These are phyloP conservation scores for Bubo scandiacus DNA, from an alignment of 2,113 vertebrate species.

Conservation along the genomic window DNA sequence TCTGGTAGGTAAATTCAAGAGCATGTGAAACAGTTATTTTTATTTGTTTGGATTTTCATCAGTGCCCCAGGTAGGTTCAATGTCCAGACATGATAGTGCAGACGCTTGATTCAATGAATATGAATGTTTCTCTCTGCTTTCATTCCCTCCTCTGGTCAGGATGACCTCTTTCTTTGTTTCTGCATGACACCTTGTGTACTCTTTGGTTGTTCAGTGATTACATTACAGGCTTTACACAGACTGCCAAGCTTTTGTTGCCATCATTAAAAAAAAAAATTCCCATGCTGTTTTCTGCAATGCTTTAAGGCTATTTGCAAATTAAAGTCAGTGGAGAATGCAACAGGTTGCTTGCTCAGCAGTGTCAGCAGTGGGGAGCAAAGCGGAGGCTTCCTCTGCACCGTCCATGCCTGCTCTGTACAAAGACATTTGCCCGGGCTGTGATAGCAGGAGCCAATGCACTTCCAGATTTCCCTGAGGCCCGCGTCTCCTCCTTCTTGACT, in stretches of 20 bases:
- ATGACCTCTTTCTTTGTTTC: neutral
- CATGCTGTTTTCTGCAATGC: neutral
- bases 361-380: neutral
- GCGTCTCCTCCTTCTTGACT: neutral
- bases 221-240: neutral
- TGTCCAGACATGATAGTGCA: neutral
- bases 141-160: neutral
- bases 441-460: neutral
- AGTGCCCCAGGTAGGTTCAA: neutral
- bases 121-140: neutral
- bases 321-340: neutral
- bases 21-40: neutral
- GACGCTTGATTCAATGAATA: neutral
- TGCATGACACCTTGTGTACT: neutral
- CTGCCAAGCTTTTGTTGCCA: neutral
- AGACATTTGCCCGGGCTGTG: neutral
- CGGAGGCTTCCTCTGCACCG: fast-evolving
- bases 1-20: neutral
- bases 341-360: constrained; percentile 12
- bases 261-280: neutral
- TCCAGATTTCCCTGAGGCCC: neutral
- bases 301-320: constrained; percentile 10
- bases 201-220: neutral
- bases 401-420: neutral
- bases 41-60: neutral